phyloP scores from a whole-genome alignment of 1,140 invertebrate genomes.

The Mercenaria mercenaria region DNA sequence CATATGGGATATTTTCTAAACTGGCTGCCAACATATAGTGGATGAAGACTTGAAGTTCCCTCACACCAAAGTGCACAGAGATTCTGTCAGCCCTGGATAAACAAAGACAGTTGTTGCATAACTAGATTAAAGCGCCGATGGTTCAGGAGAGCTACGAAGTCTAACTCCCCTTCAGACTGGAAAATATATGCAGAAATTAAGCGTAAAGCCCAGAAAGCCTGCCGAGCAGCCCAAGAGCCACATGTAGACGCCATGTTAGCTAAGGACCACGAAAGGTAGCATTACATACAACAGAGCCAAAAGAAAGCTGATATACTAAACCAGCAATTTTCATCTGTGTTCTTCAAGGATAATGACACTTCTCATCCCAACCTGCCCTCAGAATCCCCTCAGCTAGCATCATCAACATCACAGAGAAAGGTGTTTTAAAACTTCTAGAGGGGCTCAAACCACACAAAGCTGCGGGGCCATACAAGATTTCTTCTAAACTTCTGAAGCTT shows the following conservation, averaged over 20 bases:
- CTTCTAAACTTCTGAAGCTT: neutral
- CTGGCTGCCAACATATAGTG: no score
- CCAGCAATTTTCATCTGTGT: slow-evolving; percentile 2
- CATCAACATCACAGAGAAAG: neutral
- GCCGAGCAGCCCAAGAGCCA: neutral
- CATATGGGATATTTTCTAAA: no score
- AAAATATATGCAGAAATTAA: slow-evolving; percentile 1
- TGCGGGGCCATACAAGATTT: slow-evolving; percentile 11
- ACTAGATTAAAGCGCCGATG: neutral
- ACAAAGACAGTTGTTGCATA: neutral
- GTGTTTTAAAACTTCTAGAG: neutral
- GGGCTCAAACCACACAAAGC: slow-evolving; percentile 14
- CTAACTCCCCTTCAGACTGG: slow-evolving; percentile 6
- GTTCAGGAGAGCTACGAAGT: neutral
- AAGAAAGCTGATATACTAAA: slow-evolving; percentile 5
- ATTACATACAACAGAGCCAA: neutral
- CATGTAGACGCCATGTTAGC: neutral
- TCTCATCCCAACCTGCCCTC: neutral
- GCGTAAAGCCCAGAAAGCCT: neutral
- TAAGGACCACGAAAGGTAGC: neutral
- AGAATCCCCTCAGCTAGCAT: neutral
- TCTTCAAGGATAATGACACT: neutral
- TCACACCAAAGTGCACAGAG: no score
- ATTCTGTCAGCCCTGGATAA: neutral
- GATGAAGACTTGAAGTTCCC: no score